phyloP scores from a whole-genome alignment of 2,888 invertebrate genomes.

The Agrotis segetum region DNA sequence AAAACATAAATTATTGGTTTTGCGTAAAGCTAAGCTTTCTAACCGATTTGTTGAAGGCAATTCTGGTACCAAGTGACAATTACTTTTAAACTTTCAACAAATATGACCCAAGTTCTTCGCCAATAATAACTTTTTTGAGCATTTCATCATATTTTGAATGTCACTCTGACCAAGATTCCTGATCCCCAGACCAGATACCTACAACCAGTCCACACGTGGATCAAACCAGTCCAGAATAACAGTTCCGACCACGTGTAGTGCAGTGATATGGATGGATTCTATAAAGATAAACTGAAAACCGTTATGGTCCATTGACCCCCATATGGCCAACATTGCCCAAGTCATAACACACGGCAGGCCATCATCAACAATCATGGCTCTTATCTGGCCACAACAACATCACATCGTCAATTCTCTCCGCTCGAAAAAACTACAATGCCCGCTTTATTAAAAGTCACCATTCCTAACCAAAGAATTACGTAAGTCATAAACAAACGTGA shows the following conservation, averaged over 20 bases:
- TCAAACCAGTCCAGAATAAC: conserved; percentile 6
- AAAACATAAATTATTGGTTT: no score
- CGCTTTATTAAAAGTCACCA: conserved; percentile 46
- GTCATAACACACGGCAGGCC: conserved; percentile 1
- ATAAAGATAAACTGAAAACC: conserved; percentile 24
- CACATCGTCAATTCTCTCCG: conserved; percentile 27
- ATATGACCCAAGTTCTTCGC: no score
- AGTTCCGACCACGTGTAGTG: neutral
- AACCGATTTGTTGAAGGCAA: no score
- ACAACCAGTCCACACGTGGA: neutral
- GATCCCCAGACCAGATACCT: no score
- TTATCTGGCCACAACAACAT: conserved; percentile 35
- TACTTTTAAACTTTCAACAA: no score
- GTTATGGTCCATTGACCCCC: conserved; percentile 23
- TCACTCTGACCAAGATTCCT: no score
- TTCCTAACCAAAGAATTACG: conserved; percentile 56
- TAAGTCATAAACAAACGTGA: conserved; percentile 58
- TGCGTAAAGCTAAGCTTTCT: no score
- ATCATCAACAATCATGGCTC: conserved; percentile 19
- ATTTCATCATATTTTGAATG: no score
- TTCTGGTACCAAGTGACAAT: no score
- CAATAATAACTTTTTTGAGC: no score
- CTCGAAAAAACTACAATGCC: conserved; percentile 57
- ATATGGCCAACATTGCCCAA: neutral
- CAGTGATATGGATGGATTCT: conserved; percentile 16